These are phyloP conservation scores for Lagopus leucura DNA, from an alignment of 2,113 vertebrate species.

Conservation along the genomic window DNA sequence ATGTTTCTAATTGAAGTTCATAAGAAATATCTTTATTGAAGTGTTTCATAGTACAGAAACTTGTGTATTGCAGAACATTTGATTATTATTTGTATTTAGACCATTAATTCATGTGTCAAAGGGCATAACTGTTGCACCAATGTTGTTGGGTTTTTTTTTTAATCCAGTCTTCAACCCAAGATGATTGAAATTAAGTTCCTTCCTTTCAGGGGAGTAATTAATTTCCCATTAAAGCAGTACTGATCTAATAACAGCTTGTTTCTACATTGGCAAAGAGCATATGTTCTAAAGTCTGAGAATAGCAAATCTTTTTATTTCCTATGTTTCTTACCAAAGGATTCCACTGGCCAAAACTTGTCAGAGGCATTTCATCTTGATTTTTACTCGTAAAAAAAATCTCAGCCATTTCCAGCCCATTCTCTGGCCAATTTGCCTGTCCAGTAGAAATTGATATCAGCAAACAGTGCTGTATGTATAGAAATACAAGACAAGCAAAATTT, in stretches of 20 bases:
- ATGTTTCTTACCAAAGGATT: conserved; percentile 81
- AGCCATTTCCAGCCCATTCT: conserved; percentile 92
- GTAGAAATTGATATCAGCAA: conserved; percentile 30
- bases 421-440: conserved; percentile 90
- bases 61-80: background rate
- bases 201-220: background rate
- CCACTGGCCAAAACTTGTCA: conserved; percentile 82
- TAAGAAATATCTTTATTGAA: background rate
- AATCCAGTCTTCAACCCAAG: background rate
- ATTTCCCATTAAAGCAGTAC: background rate
- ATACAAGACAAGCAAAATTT: background rate
- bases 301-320: background rate
- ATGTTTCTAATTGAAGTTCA: background rate
- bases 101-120: background rate
- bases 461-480: background rate
- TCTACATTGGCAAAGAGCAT: background rate
- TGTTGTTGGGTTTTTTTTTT: background rate
- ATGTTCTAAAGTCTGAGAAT: background rate
- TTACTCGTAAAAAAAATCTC: conserved; percentile 83
- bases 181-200: background rate
- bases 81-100: background rate
- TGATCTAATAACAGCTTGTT: background rate
- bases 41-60: background rate
- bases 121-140: background rate
- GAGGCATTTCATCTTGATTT: conserved; percentile 67